Base-by-base conservation (phyloP, 2,888 invertebrate genomes). In the Leptinotarsa juncta region DNA sequence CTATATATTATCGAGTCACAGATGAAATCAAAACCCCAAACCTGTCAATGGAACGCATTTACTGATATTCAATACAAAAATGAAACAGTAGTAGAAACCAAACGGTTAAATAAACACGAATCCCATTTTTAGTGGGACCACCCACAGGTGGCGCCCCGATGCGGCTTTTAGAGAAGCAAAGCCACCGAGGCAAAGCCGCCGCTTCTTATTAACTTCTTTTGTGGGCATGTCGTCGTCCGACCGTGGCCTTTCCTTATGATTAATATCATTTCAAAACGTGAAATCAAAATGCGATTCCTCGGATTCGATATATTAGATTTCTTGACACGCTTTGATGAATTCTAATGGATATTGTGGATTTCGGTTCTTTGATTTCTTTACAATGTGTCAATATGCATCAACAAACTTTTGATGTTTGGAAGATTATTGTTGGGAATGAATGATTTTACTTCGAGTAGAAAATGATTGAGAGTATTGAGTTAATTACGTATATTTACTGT, bases 121-220 rank as follows among this genome's bases (percentile, higher is more conserved):
- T 73, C 51, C 53, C 74, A 69, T 71, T 68, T 67, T 72, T 26
- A n/a, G 16, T 23, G 67, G 75, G 81, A 81, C 81, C 81, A 81
- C 81, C 80, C 80, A 80, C 81, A 78, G 79, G 79, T 80, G 81
- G 81, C 81, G 81, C 81, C 81, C 78, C 77, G 79, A 76, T 73
- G 77, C 79, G 77, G 78, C 76, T 72, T 78, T 73, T n/a, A 73
- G 70, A 77, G 42, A 10, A 42, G 42, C 42, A 42, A 76, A 79
- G 77, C 77, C 78, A 73, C 72, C 65, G 78, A 80, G 78, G 75
- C 81, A 80, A 78, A 81, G 77, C 80, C 26, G 74, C 81, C 79
- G 80, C 81, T 80, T 79, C 80, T 81, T 82, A 83, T 83, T 83
- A 82, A 83, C 83, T 83, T 83, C 83, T 83, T 83, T 83, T 83